These are phyloP conservation scores for Hofmannophila pseudospretella DNA, from an alignment of 2,888 invertebrate genomes.

Conservation along the genomic window DNA sequence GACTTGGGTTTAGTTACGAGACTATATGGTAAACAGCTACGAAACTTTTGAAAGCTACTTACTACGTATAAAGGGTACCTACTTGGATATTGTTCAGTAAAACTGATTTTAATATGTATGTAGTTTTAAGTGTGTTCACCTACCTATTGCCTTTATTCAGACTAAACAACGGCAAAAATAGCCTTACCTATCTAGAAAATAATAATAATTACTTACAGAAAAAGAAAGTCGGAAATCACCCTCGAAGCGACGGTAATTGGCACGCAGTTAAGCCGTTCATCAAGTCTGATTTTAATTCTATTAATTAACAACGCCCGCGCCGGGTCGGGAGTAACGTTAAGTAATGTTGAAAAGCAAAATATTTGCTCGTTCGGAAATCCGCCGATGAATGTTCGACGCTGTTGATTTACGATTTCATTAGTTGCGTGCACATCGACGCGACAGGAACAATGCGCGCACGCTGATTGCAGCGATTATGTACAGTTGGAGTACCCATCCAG, in stretches of 20 bases:
- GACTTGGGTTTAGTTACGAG: too few species aligned
- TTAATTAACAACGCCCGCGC: slow-evolving; percentile 54
- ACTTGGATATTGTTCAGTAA: too few species aligned
- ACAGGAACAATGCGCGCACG: slow-evolving; percentile 37
- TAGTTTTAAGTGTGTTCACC: too few species aligned
- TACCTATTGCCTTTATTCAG: too few species aligned
- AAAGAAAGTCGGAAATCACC: background rate
- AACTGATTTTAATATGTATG: too few species aligned
- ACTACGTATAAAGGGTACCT: too few species aligned
- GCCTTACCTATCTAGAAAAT: too few species aligned
- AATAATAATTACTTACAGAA: background rate
- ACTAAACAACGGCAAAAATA: too few species aligned
- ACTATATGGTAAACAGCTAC: too few species aligned
- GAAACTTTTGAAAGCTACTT: too few species aligned
- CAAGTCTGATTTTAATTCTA: slow-evolving; percentile 51
- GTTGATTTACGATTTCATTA: slow-evolving; percentile 74
- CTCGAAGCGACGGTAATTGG: slow-evolving; percentile 28
- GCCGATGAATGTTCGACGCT: slow-evolving; percentile 46
- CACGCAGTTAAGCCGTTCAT: slow-evolving; percentile 39
- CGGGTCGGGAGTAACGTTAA: slow-evolving; percentile 35
- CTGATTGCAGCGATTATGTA: slow-evolving; percentile 45
- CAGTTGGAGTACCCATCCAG: slow-evolving; percentile 9
- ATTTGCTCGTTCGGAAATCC: slow-evolving; percentile 36
- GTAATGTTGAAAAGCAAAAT: slow-evolving; percentile 27
- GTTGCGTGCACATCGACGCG: slow-evolving; percentile 43